Conservation (phyloP, 2,113 vertebrate genomes). For the Aphelocoma coerulescens region DNA sequence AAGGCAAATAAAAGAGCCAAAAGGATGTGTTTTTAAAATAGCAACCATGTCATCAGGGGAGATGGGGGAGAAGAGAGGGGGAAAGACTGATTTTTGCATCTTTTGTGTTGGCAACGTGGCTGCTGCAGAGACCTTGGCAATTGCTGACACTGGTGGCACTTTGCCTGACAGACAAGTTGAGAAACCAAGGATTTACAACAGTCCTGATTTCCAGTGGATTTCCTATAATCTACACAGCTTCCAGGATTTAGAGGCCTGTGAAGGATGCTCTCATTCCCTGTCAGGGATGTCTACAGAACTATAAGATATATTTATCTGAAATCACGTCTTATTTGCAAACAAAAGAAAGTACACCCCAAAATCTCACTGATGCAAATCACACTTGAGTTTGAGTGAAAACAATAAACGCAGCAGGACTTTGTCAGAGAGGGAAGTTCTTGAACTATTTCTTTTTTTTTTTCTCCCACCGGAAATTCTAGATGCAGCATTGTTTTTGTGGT, state of each 20-base stretch:
- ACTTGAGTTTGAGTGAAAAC: not conserved
- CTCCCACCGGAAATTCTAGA: slow-evolving; percentile 8
- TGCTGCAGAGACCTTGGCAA: not conserved
- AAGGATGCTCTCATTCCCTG: not conserved
- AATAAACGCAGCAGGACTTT: not conserved
- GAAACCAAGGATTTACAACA: not conserved
- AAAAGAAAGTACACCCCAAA: not conserved
- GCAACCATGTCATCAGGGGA: not conserved
- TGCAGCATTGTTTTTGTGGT: not conserved
- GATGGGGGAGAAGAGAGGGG: not conserved
- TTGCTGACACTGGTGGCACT: not conserved
- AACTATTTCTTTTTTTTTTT: not conserved
- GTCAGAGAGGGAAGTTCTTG: not conserved
- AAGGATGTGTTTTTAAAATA: not conserved
- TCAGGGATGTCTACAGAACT: not conserved
- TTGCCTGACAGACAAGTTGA: not conserved
- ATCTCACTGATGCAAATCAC: not conserved
- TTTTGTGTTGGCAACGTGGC: not conserved
- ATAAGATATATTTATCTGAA: not conserved
- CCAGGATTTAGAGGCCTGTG: not conserved
- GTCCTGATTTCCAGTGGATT: not conserved
- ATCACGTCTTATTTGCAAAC: not conserved
- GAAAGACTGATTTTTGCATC: not conserved
- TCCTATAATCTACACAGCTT: not conserved
- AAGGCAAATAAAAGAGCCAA: not conserved